Percentiles rank a stretch among this genome's conserved stretches.
Evolutionary conservation across 2,113 vertebrate genomes (phyloP).

Genomic region (Entomyzon cyanotis): DNA sequence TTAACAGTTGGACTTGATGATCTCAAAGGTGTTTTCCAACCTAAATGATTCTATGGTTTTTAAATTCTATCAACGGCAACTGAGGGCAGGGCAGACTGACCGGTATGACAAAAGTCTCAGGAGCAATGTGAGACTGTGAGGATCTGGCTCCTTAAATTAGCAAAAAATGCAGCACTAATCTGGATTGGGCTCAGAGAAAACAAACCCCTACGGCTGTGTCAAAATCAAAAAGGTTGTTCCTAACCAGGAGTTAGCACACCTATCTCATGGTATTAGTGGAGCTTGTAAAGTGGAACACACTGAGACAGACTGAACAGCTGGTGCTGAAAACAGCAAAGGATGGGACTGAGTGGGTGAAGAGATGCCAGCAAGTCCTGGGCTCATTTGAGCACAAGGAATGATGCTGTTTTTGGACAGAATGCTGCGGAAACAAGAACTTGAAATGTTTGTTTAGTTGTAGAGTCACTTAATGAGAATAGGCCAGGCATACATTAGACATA

Average conservation of each 20-base stretch:
- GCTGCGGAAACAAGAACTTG: neutral
- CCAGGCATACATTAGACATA: neutral
- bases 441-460: neutral
- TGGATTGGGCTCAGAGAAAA: neutral
- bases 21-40: neutral
- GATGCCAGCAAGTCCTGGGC: neutral
- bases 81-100: neutral
- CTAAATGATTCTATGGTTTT: neutral
- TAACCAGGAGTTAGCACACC: neutral
- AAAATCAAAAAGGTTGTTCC: neutral
- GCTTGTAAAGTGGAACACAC: neutral
- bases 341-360: neutral
- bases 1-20: neutral
- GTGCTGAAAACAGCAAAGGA: neutral
- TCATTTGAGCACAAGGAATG: neutral
- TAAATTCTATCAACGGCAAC: neutral
- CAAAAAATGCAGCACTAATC: neutral
- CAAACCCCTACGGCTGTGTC: neutral
- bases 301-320: neutral
- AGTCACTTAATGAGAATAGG: neutral
- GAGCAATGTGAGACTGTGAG: neutral
- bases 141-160: neutral
- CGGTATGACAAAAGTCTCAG: neutral
- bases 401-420: neutral
- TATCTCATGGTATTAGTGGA: rapidly evolving